Evolutionary conservation across 2,797 vertebrate species (phyloP).

Genomic region (Pseudochromis fuscus): DNA sequence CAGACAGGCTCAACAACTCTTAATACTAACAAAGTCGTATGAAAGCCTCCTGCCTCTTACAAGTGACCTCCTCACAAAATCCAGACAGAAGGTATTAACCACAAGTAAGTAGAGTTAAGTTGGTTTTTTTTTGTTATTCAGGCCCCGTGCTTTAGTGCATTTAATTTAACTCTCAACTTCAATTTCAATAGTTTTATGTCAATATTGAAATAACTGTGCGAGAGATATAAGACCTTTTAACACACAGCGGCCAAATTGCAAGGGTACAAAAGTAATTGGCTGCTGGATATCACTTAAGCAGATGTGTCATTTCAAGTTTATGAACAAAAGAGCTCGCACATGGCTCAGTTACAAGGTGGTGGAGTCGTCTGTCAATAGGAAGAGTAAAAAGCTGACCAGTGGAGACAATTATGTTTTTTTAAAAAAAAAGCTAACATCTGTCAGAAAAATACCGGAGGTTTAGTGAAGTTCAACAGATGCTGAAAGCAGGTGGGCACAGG

Average conservation of each 20-base stretch:
- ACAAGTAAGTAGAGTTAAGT: not conserved
- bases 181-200: not conserved
- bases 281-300: conserved; percentile 3
- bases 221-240: not conserved
- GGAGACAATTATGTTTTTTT: not conserved
- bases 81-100: not conserved
- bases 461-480: too few species aligned
- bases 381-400: not conserved
- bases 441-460: too few species aligned
- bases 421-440: not conserved
- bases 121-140: not conserved
- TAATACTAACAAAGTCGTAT: conserved; percentile 46
- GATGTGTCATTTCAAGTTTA: not conserved
- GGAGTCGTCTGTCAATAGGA: not conserved
- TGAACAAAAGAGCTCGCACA: conserved; percentile 15
- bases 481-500: too few species aligned
- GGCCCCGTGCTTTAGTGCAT: not conserved
- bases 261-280: not conserved
- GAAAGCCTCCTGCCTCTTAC: conserved; percentile 31
- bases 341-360: not conserved
- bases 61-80: conserved; percentile 22
- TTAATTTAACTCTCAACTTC: not conserved
- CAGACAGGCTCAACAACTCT: conserved; percentile 51
- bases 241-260: not conserved
- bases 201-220: not conserved